Evolutionary conservation across 2,113 vertebrate species (phyloP).

Genomic region (Cromileptes altivelis): DNA sequence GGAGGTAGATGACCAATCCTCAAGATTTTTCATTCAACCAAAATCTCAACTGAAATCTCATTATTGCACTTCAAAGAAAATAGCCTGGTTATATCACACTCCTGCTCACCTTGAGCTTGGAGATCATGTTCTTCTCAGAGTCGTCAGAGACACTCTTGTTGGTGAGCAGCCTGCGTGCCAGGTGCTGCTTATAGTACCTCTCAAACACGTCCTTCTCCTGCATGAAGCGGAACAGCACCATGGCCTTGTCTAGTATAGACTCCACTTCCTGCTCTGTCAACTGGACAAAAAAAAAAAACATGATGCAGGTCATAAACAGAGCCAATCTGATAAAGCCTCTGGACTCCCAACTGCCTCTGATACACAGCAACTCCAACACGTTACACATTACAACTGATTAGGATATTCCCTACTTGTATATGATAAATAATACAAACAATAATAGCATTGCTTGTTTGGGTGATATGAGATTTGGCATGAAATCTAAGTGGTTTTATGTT

Average conservation of each 20-base stretch:
- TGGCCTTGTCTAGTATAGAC: conserved; percentile 99
- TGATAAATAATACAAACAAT: not conserved
- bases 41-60: not conserved
- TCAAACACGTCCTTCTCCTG: conserved; percentile 99
- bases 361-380: not conserved
- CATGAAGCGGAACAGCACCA: conserved; percentile 99
- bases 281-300: conserved; percentile 76
- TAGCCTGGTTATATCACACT: not conserved
- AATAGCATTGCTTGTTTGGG: not conserved
- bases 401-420: not conserved
- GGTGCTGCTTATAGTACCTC: conserved; percentile 98
- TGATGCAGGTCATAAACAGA: not conserved
- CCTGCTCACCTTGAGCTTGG: conserved; percentile 93
- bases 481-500: not conserved
- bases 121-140: conserved; percentile 99
- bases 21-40: not conserved
- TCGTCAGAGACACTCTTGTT: conserved; percentile 99
- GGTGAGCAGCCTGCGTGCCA: conserved; percentile 96
- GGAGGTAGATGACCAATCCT: not conserved
- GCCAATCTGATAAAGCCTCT: not conserved
- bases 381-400: not conserved
- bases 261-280: conserved; percentile 99
- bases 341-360: not conserved
- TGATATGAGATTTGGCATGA: not conserved
- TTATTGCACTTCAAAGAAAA: not conserved